Conservation (phyloP, 2,797 vertebrate genomes). For the Hoplostethus atlanticus region DNA sequence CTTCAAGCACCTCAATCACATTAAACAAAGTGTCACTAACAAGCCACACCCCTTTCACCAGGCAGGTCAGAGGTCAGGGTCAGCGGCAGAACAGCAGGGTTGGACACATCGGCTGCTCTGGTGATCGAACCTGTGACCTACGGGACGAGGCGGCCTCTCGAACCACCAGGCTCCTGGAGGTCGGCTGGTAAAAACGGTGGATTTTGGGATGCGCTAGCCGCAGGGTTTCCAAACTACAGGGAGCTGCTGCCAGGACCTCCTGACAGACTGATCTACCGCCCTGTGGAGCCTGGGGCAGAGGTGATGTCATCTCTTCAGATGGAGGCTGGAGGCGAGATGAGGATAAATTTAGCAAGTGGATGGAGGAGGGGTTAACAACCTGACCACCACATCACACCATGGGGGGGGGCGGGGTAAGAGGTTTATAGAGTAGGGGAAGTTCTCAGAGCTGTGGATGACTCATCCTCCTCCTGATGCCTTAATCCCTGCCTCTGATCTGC, state of each 20-base stretch:
- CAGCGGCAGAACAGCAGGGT: slow-evolving; percentile 2
- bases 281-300: slow-evolving; percentile 53
- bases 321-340: slow-evolving; percentile 12
- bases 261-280: slow-evolving; percentile 63
- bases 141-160: background rate
- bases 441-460: slow-evolving; percentile 67
- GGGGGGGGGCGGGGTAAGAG: slow-evolving; percentile 46
- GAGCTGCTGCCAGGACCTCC: slow-evolving; percentile 26
- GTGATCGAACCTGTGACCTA: slow-evolving; percentile 7
- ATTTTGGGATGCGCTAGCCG: too few relatives aligned
- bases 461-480: slow-evolving; percentile 70
- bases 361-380: slow-evolving; percentile 48
- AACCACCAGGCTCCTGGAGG: background rate
- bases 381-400: slow-evolving; percentile 60
- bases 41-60: background rate
- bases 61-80: background rate
- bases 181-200: background rate
- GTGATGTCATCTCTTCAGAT: slow-evolving; percentile 80
- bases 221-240: background rate
- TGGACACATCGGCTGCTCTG: background rate
- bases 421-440: slow-evolving; percentile 56
- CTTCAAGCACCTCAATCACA: background rate
- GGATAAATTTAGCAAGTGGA: slow-evolving; percentile 67
- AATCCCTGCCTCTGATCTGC: slow-evolving; percentile 66
- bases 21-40: background rate